Percentiles rank a stretch among this genome's conserved stretches.
Evolutionary conservation across 2,888 invertebrate species (phyloP).

Genomic region (Cephus spinipes): DNA sequence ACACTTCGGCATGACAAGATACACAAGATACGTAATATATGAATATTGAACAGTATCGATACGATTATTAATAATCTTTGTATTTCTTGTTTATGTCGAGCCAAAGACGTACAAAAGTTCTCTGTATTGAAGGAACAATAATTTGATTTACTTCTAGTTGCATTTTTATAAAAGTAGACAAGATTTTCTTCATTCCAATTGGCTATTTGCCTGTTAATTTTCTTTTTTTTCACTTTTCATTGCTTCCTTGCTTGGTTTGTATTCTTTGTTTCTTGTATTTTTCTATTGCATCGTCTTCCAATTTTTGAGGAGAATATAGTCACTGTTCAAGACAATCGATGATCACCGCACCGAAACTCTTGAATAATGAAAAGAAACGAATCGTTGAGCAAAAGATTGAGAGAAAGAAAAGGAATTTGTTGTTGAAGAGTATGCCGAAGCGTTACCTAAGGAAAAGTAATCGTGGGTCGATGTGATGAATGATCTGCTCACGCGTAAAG

Average conservation of each 20-base stretch:
- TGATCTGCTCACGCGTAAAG: slow-evolving; percentile 35
- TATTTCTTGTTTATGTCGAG: not conserved
- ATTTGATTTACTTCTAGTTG: not conserved
- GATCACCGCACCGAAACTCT: slow-evolving; percentile 5
- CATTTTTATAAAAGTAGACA: not conserved
- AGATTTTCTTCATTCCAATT: not conserved
- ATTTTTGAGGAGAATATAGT: not conserved
- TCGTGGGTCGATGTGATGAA: slow-evolving; percentile 37
- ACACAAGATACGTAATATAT: not conserved
- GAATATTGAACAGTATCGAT: not conserved
- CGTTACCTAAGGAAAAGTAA: slow-evolving; percentile 32
- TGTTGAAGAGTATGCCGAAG: slow-evolving; percentile 36
- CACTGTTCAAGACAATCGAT: not conserved
- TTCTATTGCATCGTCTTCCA: slow-evolving; percentile 27
- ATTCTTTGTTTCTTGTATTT: slow-evolving; percentile 10
- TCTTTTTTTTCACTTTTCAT: not conserved
- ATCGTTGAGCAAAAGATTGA: slow-evolving; percentile 5
- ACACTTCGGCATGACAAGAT: not conserved
- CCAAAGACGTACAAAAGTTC: not conserved
- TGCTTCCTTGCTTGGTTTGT: not conserved
- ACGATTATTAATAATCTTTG: not conserved
- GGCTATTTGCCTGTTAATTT: not conserved
- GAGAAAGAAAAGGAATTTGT: slow-evolving; percentile 21
- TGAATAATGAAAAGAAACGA: slow-evolving; percentile 12
- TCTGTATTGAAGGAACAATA: not conserved